Evolutionary conservation across 2,113 vertebrate genomes (phyloP).

Genomic region (Atrichornis clamosus): DNA sequence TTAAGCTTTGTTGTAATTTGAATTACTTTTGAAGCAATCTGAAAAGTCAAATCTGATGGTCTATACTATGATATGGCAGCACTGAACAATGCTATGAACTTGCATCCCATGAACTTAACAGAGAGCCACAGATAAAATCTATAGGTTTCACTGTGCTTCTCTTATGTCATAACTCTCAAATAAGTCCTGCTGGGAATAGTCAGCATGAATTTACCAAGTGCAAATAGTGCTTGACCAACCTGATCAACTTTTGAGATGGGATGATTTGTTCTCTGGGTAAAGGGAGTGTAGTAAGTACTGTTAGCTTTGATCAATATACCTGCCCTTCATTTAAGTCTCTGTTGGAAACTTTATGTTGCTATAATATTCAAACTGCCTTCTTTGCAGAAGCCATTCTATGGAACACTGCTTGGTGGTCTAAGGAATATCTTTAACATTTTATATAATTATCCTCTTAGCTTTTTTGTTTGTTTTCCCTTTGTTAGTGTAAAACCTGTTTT

Average conservation of each 20-base stretch:
- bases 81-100: background rate
- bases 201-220: background rate
- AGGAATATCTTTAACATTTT: background rate
- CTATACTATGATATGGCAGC: background rate
- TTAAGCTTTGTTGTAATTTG: background rate
- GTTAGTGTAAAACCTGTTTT: background rate
- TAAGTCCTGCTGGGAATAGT: background rate
- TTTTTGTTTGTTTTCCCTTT: background rate
- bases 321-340: background rate
- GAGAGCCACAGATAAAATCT: background rate
- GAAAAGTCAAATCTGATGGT: background rate
- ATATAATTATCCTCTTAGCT: background rate
- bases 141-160: background rate
- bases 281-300: background rate
- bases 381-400: background rate
- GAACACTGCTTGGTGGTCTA: background rate
- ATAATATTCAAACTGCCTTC: background rate
- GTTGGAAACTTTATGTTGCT: background rate
- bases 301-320: background rate
- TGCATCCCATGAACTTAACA: background rate
- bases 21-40: background rate
- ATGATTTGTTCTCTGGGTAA: background rate
- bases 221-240: background rate
- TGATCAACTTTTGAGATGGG: background rate
- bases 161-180: background rate